Evolutionary conservation across 2,113 vertebrate genomes (phyloP).

Genomic region (Psophia crepitans): DNA sequence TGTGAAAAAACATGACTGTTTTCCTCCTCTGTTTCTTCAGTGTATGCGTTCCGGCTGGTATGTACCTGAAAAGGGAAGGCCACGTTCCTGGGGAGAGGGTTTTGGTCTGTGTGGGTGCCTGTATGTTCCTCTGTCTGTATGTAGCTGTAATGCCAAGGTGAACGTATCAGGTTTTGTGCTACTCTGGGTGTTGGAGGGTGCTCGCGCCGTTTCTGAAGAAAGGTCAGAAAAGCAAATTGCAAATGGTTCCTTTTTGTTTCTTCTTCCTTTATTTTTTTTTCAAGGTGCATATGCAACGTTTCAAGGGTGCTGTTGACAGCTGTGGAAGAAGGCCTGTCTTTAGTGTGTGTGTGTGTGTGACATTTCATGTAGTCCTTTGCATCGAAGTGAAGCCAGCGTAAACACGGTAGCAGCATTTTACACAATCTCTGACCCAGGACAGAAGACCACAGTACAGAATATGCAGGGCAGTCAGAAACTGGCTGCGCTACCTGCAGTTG

Average conservation of each 20-base stretch:
- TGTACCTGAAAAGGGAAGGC: neutral
- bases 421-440: neutral
- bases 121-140: neutral
- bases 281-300: neutral
- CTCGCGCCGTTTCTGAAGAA: neutral
- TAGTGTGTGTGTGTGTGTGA: neutral
- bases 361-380: neutral
- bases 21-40: neutral
- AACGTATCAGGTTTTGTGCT: neutral
- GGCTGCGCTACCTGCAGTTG: neutral
- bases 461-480: neutral
- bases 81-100: neutral
- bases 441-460: neutral
- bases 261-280: too few species aligned
- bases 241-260: neutral
- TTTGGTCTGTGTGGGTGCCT: neutral
- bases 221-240: neutral
- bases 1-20: neutral
- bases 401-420: neutral
- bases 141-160: neutral
- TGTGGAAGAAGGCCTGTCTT: neutral
- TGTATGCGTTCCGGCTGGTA: constrained; percentile 4
- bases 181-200: neutral
- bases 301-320: neutral
- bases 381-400: neutral